Evolutionary conservation across 1,140 invertebrate genomes (phyloP), one percentile per base, ranked within the genome.

Genomic region (Pogonognathellus flavescens): DNA sequence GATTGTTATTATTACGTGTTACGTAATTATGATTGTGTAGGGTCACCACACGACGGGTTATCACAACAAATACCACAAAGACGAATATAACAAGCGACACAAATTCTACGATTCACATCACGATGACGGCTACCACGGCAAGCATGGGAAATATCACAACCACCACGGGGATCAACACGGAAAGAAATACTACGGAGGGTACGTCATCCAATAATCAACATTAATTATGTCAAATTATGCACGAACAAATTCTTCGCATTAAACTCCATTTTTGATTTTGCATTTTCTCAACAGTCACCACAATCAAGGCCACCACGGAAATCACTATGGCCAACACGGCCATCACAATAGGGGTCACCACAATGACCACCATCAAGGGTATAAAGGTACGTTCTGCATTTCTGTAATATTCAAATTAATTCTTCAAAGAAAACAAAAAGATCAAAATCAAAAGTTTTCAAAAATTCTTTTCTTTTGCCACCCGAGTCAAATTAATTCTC

Each of bases 31-130:
- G 16, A 62, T 4, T 20, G 52, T 31, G 20, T 20, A 87, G 86
- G 86, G 86, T 22, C 86, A 87, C 49, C 81, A 87, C 52, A 85
- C 84, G 1, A 80, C 59, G 16, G 86, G 86, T 8, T 87, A 87
- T 22, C 86, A 87, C 70, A 85, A 85, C n/a, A 87, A 86, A 57
- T 85, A 87, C 59, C 86, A 87, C 55, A 87, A 87, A 20, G 86
- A 87, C 57, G 86, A 87, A 55, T 85, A 85, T 49, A 70, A 81
- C 11, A 87, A 85, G 82, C 31, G 81, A 25, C 84, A 85, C 80
- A 85, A 85, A 82, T 84, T 84, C 10, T 86, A 81, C 20, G 86
- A 86, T 80, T 60, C 31, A 25, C 81, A 86, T 60, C 81, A 83
- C 70, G 50, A 86, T 18, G 81, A 83, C 31, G 85, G 85, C 6